A percentile compares a stretch with the other conserved stretches of the same genome.
Conservation (phyloP, 2,888 invertebrate genomes). For the Patella pellucida region DNA sequence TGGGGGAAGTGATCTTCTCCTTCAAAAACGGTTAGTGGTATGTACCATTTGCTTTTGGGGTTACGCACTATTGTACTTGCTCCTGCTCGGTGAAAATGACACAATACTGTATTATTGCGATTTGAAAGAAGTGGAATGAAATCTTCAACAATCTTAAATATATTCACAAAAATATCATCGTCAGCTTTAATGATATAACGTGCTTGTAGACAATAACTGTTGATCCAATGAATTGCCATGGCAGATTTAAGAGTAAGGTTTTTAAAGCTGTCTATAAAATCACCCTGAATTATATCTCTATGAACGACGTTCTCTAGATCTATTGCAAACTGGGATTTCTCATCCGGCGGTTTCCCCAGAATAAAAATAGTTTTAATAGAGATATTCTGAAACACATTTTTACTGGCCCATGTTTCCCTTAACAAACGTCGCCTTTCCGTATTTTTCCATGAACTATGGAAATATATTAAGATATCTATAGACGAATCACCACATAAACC, state of each 20-base stretch:
- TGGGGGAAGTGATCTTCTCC: constrained; percentile 51
- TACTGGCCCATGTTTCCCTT: constrained; percentile 47
- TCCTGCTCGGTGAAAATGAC: constrained; percentile 42
- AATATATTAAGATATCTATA: constrained; percentile 43
- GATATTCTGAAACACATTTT: constrained; percentile 27
- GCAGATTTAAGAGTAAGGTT: constrained; percentile 46
- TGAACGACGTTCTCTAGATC: constrained; percentile 42
- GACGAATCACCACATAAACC: constrained; percentile 12
- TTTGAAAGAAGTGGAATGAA: constrained; percentile 41
- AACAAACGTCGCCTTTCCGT: constrained; percentile 35
- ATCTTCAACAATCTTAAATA: constrained; percentile 45
- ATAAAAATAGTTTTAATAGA: constrained; percentile 40
- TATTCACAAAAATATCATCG: constrained; percentile 56
- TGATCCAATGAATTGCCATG: constrained; percentile 43
- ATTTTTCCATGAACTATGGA: constrained; percentile 44
- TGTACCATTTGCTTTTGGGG: constrained; percentile 51
- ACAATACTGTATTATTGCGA: constrained; percentile 39
- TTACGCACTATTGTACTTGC: constrained; percentile 48
- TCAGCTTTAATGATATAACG: constrained; percentile 48
- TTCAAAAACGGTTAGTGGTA: constrained; percentile 42
- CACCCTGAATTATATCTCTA: constrained; percentile 45
- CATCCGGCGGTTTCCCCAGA: constrained; percentile 37
- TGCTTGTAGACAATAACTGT: constrained; percentile 35
- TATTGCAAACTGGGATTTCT: constrained; percentile 39
- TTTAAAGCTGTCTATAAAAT: constrained; percentile 40